Base-by-base conservation (phyloP, 1,140 invertebrate species). In the Dryas iulia region DNA sequence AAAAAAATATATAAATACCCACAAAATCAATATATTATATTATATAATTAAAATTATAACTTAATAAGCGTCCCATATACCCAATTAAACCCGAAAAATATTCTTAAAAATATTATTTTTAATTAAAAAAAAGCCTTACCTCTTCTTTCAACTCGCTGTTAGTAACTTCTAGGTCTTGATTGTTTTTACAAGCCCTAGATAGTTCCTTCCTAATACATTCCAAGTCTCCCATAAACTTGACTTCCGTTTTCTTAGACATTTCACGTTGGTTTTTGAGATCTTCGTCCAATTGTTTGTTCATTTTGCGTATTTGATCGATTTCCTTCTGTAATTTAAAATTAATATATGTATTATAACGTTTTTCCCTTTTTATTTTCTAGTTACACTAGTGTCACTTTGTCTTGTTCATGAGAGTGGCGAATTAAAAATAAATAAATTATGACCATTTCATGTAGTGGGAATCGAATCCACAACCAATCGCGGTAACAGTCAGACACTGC, bases 101-200 rank as follows among this genome's bases (percentile, higher is more conserved):
- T 39, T 39, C 2, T 47, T 18, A 7, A 21, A 8, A 2, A 35
- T 35, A 14, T 35, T 33, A 21, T 35, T 21, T 21, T 25, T 31
- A 24, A 30, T 18, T 18, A 11, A 59, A 21, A 30, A 59, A 33
- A 26, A 21, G 78, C 83, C 86, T 67, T 86, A 94, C 93, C 86
- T 94, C 93, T 81, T 94, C 93, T 63, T 91, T 92, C 0, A 94
- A 78, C 74, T 94, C 93, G 28, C 92, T 89, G 69, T 94, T 94
- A n/a, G 92, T 94, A 8, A 94, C 92, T 69, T 94, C 93, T 26
- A 93, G 80, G 35, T 94, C 93, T 72, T 93, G 84, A 56, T 92
- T 89, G 53, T 92, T 92, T 81, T 94, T 94, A 64, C 82, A 86
- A 2, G 89, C 74, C 35, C 93, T 85, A 1, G 81, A 89, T 25